A percentile compares a stretch with the other conserved stretches of the same genome.
Evolutionary conservation across 2,888 invertebrate species (phyloP).

Genomic region (Andrena camellia): DNA sequence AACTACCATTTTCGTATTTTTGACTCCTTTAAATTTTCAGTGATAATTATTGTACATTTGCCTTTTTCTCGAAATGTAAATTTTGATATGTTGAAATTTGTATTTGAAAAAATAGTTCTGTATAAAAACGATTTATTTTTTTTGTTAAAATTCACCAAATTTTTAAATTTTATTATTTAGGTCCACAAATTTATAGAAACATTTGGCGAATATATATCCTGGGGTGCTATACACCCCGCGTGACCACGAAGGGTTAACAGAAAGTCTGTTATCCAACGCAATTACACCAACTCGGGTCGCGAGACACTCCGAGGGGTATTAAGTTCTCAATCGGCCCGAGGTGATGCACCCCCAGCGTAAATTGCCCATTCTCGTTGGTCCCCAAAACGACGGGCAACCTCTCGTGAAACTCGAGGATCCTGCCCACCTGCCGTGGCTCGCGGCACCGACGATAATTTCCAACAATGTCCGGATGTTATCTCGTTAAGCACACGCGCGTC

Average conservation of each 20-base stretch:
- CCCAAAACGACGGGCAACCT: neutral
- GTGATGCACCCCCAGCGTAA: neutral
- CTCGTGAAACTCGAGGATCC: constrained; percentile 13
- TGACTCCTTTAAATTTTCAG: too few relatives aligned
- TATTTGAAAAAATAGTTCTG: too few relatives aligned
- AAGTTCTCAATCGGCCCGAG: constrained; percentile 9
- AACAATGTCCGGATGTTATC: constrained; percentile 51
- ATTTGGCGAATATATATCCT: too few relatives aligned
- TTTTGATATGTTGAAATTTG: too few relatives aligned
- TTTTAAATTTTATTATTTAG: too few relatives aligned
- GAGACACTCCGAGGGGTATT: constrained; percentile 2
- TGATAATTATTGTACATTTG: too few relatives aligned
- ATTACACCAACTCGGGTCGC: neutral
- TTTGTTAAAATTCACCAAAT: too few relatives aligned
- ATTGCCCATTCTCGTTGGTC: constrained; percentile 5
- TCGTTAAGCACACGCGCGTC: constrained; percentile 27
- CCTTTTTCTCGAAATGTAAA: too few relatives aligned
- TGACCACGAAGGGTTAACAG: neutral
- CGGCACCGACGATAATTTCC: constrained; percentile 31
- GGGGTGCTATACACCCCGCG: too few relatives aligned
- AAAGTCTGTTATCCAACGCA: neutral
- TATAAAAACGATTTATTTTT: too few relatives aligned
- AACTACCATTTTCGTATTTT: too few relatives aligned
- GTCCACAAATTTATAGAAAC: too few relatives aligned
- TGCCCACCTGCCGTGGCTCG: constrained; percentile 39